A percentile compares a stretch with the other conserved stretches of the same genome.
phyloP scores from a whole-genome alignment of 2,888 invertebrate species.

The Drosophila conformis region DNA sequence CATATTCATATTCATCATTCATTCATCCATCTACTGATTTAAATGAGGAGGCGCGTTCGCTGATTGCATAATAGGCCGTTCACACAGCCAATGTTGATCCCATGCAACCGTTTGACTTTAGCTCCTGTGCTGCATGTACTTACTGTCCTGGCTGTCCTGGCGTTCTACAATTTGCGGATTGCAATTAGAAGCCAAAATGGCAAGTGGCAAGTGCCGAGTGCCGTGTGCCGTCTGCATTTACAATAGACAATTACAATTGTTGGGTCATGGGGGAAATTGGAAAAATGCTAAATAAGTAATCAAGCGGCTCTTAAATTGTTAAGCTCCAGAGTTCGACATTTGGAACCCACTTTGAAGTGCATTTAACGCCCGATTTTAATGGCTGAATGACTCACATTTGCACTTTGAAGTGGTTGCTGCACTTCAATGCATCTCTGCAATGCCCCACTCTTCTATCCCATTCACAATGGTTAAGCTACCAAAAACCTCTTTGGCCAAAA shows the following conservation, averaged over 20 bases:
- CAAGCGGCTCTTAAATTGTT: constrained; percentile 55
- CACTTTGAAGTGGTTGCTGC: constrained; percentile 76
- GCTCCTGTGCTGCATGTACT: constrained; percentile 10
- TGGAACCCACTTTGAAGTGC: constrained; percentile 47
- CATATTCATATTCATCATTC: constrained; percentile 39
- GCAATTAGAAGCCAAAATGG: constrained; percentile 63
- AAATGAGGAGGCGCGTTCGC: constrained; percentile 16
- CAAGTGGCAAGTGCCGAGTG: constrained; percentile 45
- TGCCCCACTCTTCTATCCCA: constrained; percentile 2
- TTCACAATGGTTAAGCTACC: neutral
- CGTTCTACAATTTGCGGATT: constrained; percentile 58
- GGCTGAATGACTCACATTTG: constrained; percentile 63
- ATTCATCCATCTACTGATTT: constrained; percentile 27
- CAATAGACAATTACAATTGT: constrained; percentile 72
- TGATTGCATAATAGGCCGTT: constrained; percentile 67
- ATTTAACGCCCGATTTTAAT: constrained; percentile 46
- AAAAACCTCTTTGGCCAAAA: neutral
- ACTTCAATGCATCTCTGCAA: constrained; percentile 52
- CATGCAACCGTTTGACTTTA: constrained; percentile 33
- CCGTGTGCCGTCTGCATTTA: constrained; percentile 25
- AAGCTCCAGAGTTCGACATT: constrained; percentile 22
- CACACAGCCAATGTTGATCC: constrained; percentile 41
- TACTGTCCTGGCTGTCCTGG: neutral
- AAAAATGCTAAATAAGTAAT: constrained; percentile 82
- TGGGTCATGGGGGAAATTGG: constrained; percentile 60